Evolutionary conservation across 2,113 vertebrate species (phyloP), one percentile per base, ranked within the genome.

Genomic region (Gopherus flavomarginatus): DNA sequence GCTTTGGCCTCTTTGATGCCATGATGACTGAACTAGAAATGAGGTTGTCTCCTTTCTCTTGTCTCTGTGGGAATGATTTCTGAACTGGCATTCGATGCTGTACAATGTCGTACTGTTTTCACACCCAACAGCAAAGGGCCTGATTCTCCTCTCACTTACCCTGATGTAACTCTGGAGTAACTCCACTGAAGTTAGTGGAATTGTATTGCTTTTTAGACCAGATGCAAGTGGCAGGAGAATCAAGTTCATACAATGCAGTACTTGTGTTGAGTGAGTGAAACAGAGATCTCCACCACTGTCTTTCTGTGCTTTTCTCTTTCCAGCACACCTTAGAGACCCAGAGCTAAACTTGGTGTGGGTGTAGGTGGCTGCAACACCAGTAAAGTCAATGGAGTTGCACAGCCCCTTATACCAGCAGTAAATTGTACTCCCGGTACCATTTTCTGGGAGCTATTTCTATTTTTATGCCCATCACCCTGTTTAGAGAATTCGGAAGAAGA

Each of bases 1-100:
- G 57, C 90, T 95, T 90, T 94, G 87, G 88, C 95, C 87, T 97
- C 95, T 97, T 95, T 97, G 96, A 97, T 97, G 96, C 91, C 94
- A 95, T 96, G 91, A 86, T 0, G 50, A 95, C 94, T 88, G 95
- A 97, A 96, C 95, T 97, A 96, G 97, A 97, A 96, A 95, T 0
- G 1, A 93, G 95, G 88, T 94, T 95, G 95, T 96, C 91, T 97
- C 90, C 91, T 81, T 91, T 91, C 90, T 91, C 94, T 95, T 89
- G 59, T 85, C 87, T 96, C 94, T 90, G 81, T 95, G 95, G 89
- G 92, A 96, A 83, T 95, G 92, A 92, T 94, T 90, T 95, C 91
- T 86, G 86, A 97, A 90, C 92, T 93, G 81, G 92, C 91, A 93
- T 87, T 50, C 27, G 52, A 62, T 96, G 96, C 97, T 35, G 65